phyloP scores from a whole-genome alignment of 1,140 invertebrate genomes.

The Orchestia grillus region DNA sequence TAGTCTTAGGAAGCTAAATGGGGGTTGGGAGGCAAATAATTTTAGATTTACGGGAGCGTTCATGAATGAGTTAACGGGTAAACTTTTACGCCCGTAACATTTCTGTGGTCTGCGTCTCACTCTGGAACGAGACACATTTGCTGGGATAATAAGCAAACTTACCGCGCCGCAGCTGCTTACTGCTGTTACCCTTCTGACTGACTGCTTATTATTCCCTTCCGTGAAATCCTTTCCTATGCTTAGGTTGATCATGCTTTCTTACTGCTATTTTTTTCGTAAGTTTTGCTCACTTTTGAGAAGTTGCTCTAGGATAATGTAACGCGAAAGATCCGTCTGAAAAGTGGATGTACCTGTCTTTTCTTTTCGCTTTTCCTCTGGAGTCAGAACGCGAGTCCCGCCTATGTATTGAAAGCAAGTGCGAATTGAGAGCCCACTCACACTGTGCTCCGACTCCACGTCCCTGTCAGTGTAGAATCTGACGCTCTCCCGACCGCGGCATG shows the following conservation, averaged over 20 bases:
- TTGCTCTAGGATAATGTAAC: background rate
- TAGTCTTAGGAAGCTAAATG: background rate
- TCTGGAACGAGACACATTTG: background rate
- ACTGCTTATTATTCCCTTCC: background rate
- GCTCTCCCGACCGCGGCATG: background rate
- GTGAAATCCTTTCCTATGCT: background rate
- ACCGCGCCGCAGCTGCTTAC: too few relatives aligned
- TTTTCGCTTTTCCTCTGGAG: background rate
- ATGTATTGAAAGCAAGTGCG: background rate
- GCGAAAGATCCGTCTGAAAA: background rate
- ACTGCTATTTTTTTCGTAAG: too few relatives aligned
- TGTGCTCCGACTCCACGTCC: too few relatives aligned
- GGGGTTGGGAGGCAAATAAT: background rate
- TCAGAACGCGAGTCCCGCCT: background rate
- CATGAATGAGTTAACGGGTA: background rate
- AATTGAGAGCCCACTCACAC: background rate
- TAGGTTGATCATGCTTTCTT: background rate
- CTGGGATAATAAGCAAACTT: background rate
- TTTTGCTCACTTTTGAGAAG: too few relatives aligned
- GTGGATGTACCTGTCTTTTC: background rate
- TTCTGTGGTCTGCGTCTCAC: background rate
- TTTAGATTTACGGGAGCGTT: background rate
- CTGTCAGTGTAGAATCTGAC: background rate
- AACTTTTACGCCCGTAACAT: background rate
- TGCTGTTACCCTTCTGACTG: too few relatives aligned